Percentiles rank a stretch among this genome's conserved stretches.
Evolutionary conservation across 2,113 vertebrate species (phyloP).

Genomic region (Paratilapia polleni): DNA sequence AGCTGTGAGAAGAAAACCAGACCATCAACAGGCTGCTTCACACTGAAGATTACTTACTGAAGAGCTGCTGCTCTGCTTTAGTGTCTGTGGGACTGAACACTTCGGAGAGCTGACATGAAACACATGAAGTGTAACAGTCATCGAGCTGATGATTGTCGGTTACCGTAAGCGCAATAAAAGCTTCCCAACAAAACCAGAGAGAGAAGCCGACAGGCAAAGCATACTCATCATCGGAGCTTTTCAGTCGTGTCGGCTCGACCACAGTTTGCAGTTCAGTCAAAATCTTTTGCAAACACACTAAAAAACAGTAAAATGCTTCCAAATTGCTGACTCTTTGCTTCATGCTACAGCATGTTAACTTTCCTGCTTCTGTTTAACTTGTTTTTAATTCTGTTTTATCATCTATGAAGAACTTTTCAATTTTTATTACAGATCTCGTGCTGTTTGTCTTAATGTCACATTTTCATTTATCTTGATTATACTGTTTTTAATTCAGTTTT

Average conservation of each 20-base stretch:
- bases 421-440: too few species aligned
- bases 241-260: rapidly evolving
- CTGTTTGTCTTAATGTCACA: neutral
- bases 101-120: too few species aligned
- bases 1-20: conserved; percentile 71
- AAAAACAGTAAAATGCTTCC: rapidly evolving
- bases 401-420: neutral
- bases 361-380: too few species aligned
- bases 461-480: neutral
- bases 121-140: too few species aligned
- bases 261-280: neutral
- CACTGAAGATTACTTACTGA: neutral
- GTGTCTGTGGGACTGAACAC: too few species aligned
- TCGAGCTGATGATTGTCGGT: neutral
- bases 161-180: neutral
- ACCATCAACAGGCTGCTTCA: neutral
- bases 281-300: rapidly evolving
- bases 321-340: neutral
- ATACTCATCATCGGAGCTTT: neutral
- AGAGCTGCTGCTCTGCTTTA: too few species aligned
- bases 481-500: neutral
- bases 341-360: rapidly evolving
- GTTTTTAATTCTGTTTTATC: too few species aligned
- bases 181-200: neutral
- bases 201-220: neutral